Percentiles rank a stretch among this genome's conserved stretches.
These are phyloP conservation scores for Platerodrilus igneus DNA, from an alignment of 2,888 invertebrate genomes.

Conservation along the genomic window DNA sequence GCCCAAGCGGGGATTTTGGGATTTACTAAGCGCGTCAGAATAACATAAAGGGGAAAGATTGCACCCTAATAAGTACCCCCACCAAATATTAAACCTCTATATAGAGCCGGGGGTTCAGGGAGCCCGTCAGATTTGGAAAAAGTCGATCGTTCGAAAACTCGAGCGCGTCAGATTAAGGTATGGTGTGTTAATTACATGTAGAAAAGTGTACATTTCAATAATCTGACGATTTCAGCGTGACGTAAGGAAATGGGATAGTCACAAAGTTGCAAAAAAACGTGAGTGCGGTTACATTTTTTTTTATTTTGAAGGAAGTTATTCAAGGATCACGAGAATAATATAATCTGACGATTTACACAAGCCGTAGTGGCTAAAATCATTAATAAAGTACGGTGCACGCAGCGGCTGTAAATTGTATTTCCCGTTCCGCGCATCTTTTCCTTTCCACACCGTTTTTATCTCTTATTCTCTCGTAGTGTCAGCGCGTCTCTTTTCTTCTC, in stretches of 20 bases:
- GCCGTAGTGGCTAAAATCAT: too few species aligned
- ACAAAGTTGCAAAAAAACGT: slow-evolving; percentile 23
- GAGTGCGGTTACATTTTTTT: slow-evolving; percentile 20
- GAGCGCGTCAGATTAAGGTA: slow-evolving; percentile 20
- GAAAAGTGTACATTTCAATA: slow-evolving; percentile 13
- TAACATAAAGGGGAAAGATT: slow-evolving; percentile 14
- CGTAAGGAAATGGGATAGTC: slow-evolving; percentile 14
- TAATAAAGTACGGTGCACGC: too few species aligned
- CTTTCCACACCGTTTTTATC: too few species aligned
- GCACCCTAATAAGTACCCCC: slow-evolving; percentile 15
- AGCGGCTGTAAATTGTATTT: too few species aligned
- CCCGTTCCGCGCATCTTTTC: too few species aligned
- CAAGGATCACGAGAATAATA: slow-evolving; percentile 16
- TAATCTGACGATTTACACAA: slow-evolving; percentile 20
- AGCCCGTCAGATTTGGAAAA: slow-evolving; percentile 17
- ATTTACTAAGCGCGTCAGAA: too few species aligned
- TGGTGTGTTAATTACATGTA: slow-evolving; percentile 16
- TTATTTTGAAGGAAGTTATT: slow-evolving; percentile 22
- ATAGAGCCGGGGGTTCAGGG: slow-evolving; percentile 9
- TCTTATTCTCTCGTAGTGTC: too few species aligned
- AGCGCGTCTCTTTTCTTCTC: too few species aligned
- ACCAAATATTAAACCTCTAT: slow-evolving; percentile 12
- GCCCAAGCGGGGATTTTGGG: slow-evolving; percentile 13
- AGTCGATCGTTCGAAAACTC: slow-evolving; percentile 16
- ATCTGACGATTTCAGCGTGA: slow-evolving; percentile 17